Percentiles rank a stretch among this genome's conserved stretches.
phyloP scores from a whole-genome alignment of 2,888 invertebrate species.

The Nephrocerus scutellatus region DNA sequence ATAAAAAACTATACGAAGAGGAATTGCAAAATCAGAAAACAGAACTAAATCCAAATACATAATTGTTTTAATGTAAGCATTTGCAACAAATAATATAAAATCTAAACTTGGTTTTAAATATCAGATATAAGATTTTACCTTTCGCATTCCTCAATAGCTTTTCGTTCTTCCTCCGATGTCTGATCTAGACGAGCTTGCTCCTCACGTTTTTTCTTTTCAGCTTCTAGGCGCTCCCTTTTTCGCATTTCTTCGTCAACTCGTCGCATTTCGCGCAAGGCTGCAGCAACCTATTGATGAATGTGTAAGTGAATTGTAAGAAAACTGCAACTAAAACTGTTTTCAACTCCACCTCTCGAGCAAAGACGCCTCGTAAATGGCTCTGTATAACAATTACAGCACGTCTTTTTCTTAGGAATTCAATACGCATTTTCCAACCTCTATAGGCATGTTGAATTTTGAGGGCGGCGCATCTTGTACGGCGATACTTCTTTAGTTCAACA shows the following conservation, averaged over 20 bases:
- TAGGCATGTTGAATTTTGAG: constrained; percentile 76
- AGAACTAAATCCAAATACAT: no score
- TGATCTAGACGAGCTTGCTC: constrained; percentile 49
- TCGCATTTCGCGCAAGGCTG: constrained; percentile 79
- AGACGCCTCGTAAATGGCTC: constrained; percentile 78
- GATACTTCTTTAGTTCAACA: constrained; percentile 59
- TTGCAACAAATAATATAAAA: no score
- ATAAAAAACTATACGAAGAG: no score
- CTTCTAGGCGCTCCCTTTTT: constrained; percentile 64
- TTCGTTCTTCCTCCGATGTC: constrained; percentile 48
- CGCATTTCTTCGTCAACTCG: constrained; percentile 80
- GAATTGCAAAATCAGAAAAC: no score
- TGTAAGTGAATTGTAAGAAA: constrained; percentile 3
- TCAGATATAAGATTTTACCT: no score
- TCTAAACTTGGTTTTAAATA: no score
- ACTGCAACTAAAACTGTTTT: neutral
- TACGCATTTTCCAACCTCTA: constrained; percentile 76
- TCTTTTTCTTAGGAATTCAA: constrained; percentile 71
- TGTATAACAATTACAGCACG: constrained; percentile 81
- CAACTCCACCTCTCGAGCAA: constrained; percentile 71
- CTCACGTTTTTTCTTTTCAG: constrained; percentile 58
- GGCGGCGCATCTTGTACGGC: constrained; percentile 59
- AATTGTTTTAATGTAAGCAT: no score
- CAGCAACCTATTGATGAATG: constrained; percentile 53
- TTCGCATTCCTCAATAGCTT: constrained; percentile 58